Evolutionary conservation across 2,113 vertebrate species (phyloP), one percentile per base, ranked within the genome.

Genomic region (Rynchops niger): DNA sequence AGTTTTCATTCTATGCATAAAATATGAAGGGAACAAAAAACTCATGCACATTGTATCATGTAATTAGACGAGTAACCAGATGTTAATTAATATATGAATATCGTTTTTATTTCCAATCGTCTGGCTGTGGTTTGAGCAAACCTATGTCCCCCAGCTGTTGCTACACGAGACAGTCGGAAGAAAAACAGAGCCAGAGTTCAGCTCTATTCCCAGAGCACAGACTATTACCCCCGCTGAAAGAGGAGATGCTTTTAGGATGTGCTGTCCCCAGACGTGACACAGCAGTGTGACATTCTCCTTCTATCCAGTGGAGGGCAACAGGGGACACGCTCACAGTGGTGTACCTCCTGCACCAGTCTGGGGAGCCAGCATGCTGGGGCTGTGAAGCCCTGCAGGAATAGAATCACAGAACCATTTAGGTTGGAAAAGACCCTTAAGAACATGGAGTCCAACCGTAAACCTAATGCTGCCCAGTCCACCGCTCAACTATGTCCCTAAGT

Each of bases 31-130:
- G 94, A 97, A 97, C 93, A 94, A 89, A 87, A 84, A 86, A 82
- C 95, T 82, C 86, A 81, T 89, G 86, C 84, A 88, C 91, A 91
- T 89, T 96, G 96, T 76, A 73, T 85, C 67, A 0, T 93, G 97
- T 93, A 95, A 97, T 97, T 93, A 95, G 94, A 83, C 12, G 0
- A 38, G 86, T 8, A 56, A 61, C 70, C 96, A 97, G 97, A 95
- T 96, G 86, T 94, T 93, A 96, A 96, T 96, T 91, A 97, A 97
- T 97, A 96, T 93, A 97, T 97, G 89, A 96, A 97, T 81, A 80
- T 97, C 45, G 3, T 12, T 82, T 95, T 80, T 93, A 95, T 94
- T 97, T 97, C 78, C 91, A 93, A 78, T 97, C 66, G 66, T 97
- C 94, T 97, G 94, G 89, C 89, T 97, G 94, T 94, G 96, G 96